A percentile compares a stretch with the other conserved stretches of the same genome.
phyloP scores from a whole-genome alignment of 2,113 vertebrate species.

The Willisornis vidua region DNA sequence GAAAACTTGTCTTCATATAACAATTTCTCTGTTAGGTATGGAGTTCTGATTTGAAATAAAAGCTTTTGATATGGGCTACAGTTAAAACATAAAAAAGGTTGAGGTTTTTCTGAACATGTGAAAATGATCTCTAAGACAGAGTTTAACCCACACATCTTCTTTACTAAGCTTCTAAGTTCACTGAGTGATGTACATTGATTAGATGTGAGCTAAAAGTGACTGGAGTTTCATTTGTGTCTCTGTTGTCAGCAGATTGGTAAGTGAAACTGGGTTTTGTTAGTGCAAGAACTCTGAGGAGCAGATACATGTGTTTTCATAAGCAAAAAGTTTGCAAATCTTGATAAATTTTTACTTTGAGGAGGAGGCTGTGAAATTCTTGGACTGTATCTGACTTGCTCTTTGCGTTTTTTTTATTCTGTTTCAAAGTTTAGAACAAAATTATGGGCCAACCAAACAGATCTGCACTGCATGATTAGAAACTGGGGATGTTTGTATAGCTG shows the following conservation, averaged over 20 bases:
- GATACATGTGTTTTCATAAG: not conserved
- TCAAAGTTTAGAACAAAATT: not conserved
- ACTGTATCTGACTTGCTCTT: not conserved
- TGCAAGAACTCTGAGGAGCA: not conserved
- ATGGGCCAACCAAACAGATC: not conserved
- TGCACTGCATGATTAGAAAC: not conserved
- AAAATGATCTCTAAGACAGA: not conserved
- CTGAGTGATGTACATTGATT: not conserved
- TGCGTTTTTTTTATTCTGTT: not conserved
- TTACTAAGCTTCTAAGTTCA: not conserved
- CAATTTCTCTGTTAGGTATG: constrained; percentile 50
- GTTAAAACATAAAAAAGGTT: constrained; percentile 8
- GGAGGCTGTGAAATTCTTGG: not conserved
- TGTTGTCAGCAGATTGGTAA: not conserved
- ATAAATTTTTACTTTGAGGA: not conserved
- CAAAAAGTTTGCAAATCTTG: not conserved
- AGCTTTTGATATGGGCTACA: constrained; percentile 33
- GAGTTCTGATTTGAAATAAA: constrained; percentile 66
- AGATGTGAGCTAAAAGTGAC: not conserved
- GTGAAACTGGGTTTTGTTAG: not conserved
- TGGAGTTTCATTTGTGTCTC: not conserved
- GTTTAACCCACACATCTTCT: not conserved
- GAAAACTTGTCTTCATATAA: constrained; percentile 64
- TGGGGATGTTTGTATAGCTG: not conserved
- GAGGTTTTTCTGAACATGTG: not conserved